These are phyloP conservation scores for Cherax quadricarinatus DNA, from an alignment of 1,140 invertebrate genomes.

Conservation along the genomic window DNA sequence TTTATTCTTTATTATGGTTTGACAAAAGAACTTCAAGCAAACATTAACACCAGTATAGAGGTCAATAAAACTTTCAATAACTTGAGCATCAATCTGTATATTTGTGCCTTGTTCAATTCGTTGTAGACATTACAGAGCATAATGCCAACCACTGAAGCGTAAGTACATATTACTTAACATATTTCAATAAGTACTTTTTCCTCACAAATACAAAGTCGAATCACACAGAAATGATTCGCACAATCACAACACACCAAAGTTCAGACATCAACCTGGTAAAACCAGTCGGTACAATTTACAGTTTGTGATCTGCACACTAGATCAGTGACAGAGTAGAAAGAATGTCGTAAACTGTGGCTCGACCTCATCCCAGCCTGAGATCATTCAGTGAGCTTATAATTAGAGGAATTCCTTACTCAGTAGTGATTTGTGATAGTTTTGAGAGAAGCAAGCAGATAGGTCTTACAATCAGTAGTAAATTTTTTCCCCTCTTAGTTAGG, in stretches of 20 bases:
- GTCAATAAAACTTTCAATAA: not conserved
- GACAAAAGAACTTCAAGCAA: too few relatives aligned
- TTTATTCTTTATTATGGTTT: too few relatives aligned
- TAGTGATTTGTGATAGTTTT: too few relatives aligned
- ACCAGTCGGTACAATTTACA: not conserved
- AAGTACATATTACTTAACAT: not conserved
- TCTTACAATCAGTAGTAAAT: too few relatives aligned
- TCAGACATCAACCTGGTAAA: not conserved
- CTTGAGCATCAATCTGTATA: slow-evolving; percentile 2
- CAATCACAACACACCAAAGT: not conserved
- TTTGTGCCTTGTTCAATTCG: slow-evolving; percentile 15
- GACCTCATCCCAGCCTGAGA: too few relatives aligned
- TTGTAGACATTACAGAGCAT: slow-evolving; percentile 8
- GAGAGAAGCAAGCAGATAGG: too few relatives aligned
- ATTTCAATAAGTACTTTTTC: not conserved
- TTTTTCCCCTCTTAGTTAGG: too few relatives aligned
- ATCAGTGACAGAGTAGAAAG: too few relatives aligned
- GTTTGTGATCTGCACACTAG: not conserved
- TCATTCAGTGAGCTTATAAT: too few relatives aligned
- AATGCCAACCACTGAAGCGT: not conserved
- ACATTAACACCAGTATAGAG: not conserved
- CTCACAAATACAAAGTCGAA: not conserved
- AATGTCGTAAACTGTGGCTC: too few relatives aligned
- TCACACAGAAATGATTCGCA: not conserved
- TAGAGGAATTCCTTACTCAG: too few relatives aligned